Base-by-base conservation (phyloP, 2,888 invertebrate species). In the Osedax frankpressi region DNA sequence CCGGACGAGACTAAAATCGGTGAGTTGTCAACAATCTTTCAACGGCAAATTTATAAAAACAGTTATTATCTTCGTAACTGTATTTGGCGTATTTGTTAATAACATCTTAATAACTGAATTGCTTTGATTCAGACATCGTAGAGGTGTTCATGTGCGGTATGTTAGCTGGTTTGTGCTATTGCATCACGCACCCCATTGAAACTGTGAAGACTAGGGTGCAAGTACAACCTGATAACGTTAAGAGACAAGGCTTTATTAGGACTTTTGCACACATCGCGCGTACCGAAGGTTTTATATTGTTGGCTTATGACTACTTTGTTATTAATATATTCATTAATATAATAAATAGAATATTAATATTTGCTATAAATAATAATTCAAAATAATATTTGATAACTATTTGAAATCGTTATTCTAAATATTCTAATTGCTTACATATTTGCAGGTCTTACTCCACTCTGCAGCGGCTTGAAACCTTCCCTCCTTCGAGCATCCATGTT, bases 151-250 rank as follows among this genome's bases (percentile, higher is more conserved):
- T 69, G 30, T 67, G 75, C 28, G 77, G 77, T 24, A 70, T 75
- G 68, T 65, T 69, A 29, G 77, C 77, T 24, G 77, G 77, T 1
- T 71, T 77, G 28, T 77, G 77, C 29, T 77, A 70, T 74, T 76
- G 77, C 27, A 29, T 76, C 60, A 77, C 75, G 2, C 77, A 77
- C 30, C 77, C 77, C 0, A 72, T 77, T 27, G 77, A 77, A 30
- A 69, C 77, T 1, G 74, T 77, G 24, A 77, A 77, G 44, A 77
- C 77, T 11, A 63, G 77, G n/a, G 77, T 77, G n/a, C 77, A 77
- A 29, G 77, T 77, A n/a, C 67, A 72, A 71, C 72, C 74, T n/a
- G 76, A 69, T 1, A 30, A 74, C 11, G 29, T 28, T 25, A 28
- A 69, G 24, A 68, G 62, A 2, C 0, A 19, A 28, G 77, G 77